Conservation (phyloP, 2,888 invertebrate genomes). For the Orthonychiurus folsomi region DNA sequence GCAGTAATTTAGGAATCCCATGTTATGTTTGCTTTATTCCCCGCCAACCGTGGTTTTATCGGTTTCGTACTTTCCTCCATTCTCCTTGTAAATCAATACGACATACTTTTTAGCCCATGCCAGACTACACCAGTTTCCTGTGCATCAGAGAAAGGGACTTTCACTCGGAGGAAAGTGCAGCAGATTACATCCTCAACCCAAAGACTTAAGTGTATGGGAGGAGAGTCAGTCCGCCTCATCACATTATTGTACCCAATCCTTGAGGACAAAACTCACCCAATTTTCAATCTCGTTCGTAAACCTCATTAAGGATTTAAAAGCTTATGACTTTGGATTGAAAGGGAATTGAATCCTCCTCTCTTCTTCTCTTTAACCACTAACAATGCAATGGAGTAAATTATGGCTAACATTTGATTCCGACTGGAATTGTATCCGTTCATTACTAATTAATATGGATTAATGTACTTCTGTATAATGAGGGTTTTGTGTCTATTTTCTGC, state of each 20-base stretch:
- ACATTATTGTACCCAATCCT: too few relatives aligned
- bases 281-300: neutral
- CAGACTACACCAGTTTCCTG: too few relatives aligned
- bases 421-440: too few relatives aligned
- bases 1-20: neutral
- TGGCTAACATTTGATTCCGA: neutral
- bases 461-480: neutral
- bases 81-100: too few relatives aligned
- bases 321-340: neutral
- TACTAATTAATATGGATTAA: neutral
- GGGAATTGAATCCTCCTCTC: neutral
- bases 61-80: too few relatives aligned
- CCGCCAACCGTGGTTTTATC: neutral
- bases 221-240: neutral
- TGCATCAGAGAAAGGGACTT: too few relatives aligned
- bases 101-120: too few relatives aligned
- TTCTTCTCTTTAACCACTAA: neutral
- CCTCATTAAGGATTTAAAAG: neutral
- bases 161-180: too few relatives aligned
- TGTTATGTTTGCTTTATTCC: neutral
- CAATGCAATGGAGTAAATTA: neutral
- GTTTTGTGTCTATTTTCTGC: too few relatives aligned
- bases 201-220: neutral
- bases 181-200: neutral
- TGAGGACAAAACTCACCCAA: too few relatives aligned